Conservation (phyloP, 2,113 vertebrate species). For the Protomyctophum bolini region DNA sequence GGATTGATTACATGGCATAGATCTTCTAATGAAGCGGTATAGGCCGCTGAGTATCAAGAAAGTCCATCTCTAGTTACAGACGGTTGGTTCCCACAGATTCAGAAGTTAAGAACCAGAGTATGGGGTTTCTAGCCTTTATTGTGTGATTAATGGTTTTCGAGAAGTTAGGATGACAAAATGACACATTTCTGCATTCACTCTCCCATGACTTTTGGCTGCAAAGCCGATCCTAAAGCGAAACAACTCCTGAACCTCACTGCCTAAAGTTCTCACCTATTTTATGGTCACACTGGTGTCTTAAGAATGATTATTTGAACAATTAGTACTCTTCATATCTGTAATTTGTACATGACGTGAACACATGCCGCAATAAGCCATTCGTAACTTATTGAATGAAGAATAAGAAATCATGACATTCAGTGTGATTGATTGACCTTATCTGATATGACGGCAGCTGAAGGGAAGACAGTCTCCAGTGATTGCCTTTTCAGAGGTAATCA, state of each 20-base stretch:
- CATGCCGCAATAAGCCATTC: not conserved
- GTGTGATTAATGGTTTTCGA: constrained; percentile 40
- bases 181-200: constrained; percentile 62
- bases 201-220: constrained; percentile 69
- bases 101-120: constrained; percentile 28
- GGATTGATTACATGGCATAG: constrained; percentile 30
- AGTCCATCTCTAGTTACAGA: constrained; percentile 62
- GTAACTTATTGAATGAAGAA: not conserved
- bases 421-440: constrained; percentile 52
- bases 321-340: not conserved
- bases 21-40: constrained; percentile 48
- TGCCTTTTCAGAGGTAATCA: constrained; percentile 62
- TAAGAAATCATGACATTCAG: constrained; percentile 3
- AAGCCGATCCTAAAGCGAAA: constrained; percentile 39
- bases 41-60: constrained; percentile 42
- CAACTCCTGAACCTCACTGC: constrained; percentile 24
- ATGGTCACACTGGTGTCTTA: not conserved
- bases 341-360: not conserved
- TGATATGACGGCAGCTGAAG: constrained; percentile 27
- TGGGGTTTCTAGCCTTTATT: constrained; percentile 36
- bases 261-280: not conserved
- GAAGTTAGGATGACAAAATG: constrained; percentile 48
- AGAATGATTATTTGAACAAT: no score
- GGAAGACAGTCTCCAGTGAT: constrained; percentile 57
- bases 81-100: constrained; percentile 59